Conservation (phyloP, 1,140 invertebrate genomes). For the Procambarus clarkii region DNA sequence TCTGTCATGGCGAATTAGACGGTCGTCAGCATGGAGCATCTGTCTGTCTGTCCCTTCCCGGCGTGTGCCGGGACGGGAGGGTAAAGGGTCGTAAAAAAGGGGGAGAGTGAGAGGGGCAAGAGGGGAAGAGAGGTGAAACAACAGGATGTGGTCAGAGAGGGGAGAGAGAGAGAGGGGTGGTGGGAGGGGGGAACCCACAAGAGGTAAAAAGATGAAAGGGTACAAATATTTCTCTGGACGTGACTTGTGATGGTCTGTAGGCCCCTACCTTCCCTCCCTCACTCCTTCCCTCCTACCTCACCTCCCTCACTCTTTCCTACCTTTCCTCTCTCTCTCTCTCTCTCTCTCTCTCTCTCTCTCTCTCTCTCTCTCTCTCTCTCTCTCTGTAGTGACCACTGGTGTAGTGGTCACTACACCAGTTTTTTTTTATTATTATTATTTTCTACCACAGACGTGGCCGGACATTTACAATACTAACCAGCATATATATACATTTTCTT, state of each 20-base stretch:
- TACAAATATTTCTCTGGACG: neutral
- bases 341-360: no score
- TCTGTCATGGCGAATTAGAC: neutral
- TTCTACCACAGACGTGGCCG: no score
- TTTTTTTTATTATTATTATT: no score
- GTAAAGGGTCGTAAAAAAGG: neutral
- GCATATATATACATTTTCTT: no score
- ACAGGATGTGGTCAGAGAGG: neutral
- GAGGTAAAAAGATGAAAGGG: neutral
- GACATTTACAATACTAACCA: no score
- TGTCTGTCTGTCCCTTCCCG: neutral
- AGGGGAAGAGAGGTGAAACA: neutral
- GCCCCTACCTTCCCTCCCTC: no score
- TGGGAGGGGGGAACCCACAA: neutral
- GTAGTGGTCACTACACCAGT: no score
- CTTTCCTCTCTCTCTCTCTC: no score
- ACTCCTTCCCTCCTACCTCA: no score
- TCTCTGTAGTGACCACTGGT: no score
- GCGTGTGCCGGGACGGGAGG: neutral
- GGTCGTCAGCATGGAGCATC: neutral
- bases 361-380: no score
- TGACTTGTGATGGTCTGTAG: neutral
- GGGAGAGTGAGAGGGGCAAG: neutral
- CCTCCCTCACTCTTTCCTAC: no score
- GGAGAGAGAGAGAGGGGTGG: neutral